A percentile compares a stretch with the other conserved stretches of the same genome.
These are phyloP conservation scores for Poeciliopsis gracilis DNA, from an alignment of 2,797 vertebrate genomes.

Conservation along the genomic window DNA sequence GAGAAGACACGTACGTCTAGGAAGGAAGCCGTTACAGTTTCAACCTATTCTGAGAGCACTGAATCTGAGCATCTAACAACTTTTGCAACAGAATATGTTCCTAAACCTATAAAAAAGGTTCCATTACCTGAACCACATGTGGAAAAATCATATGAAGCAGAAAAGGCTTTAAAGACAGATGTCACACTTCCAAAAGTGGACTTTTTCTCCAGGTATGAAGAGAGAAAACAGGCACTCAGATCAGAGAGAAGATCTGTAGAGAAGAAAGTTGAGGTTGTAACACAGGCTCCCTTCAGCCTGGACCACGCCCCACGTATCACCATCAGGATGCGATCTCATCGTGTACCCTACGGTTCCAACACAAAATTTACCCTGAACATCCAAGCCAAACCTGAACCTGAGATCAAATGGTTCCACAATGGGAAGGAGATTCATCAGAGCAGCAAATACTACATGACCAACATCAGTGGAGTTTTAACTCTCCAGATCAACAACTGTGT, in stretches of 20 bases:
- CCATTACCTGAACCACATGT: slow-evolving; percentile 70
- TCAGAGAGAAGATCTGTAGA: slow-evolving; percentile 82
- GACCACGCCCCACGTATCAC: slow-evolving; percentile 94
- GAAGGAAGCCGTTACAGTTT: slow-evolving; percentile 82
- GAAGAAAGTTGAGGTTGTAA: slow-evolving; percentile 87
- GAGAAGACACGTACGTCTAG: slow-evolving; percentile 86
- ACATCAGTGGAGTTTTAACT: slow-evolving; percentile 92
- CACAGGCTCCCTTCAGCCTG: slow-evolving; percentile 92
- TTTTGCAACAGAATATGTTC: slow-evolving; percentile 84
- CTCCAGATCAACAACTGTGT: slow-evolving; percentile 92
- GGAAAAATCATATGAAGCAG: slow-evolving; percentile 81
- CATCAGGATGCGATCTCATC: slow-evolving; percentile 95
- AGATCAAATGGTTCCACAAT: slow-evolving; percentile 95
- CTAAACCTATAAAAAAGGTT: slow-evolving; percentile 87
- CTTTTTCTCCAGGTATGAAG: slow-evolving; percentile 94
- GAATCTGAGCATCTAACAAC: slow-evolving; percentile 81
- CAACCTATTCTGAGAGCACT: slow-evolving; percentile 79
- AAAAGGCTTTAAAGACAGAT: slow-evolving; percentile 78
- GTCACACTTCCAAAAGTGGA: slow-evolving; percentile 88
- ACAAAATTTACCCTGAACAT: slow-evolving; percentile 94
- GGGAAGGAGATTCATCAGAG: slow-evolving; percentile 88
- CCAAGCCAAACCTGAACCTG: slow-evolving; percentile 91
- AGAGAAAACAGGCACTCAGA: slow-evolving; percentile 93
- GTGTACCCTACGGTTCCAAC: slow-evolving; percentile 86
- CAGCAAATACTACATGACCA: slow-evolving; percentile 89